Conservation (phyloP, 2,888 invertebrate genomes). For the Antitype chi region DNA sequence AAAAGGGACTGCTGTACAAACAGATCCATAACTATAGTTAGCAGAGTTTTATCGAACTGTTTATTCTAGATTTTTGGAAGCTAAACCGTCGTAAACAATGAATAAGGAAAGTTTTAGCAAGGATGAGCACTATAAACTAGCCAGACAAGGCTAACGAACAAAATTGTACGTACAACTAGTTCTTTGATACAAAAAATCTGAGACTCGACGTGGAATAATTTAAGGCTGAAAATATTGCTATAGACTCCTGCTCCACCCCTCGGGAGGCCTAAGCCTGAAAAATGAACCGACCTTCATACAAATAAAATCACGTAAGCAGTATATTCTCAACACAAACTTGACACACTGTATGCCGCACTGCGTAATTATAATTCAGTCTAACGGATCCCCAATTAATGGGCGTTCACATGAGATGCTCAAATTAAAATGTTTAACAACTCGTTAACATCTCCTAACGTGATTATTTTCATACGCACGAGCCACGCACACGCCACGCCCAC, state of each 20-base stretch:
- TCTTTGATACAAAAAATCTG: constrained; percentile 15
- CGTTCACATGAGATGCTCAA: constrained; percentile 60
- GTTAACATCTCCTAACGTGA: constrained; percentile 60
- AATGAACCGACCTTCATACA: constrained; percentile 43
- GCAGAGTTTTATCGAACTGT: background rate
- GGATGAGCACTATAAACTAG: background rate
- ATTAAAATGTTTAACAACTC: constrained; percentile 65
- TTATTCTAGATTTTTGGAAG: background rate
- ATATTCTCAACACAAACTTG: constrained; percentile 57
- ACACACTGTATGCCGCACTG: constrained; percentile 53
- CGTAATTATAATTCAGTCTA: constrained; percentile 57
- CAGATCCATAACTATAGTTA: background rate
- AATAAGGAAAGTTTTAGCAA: background rate
- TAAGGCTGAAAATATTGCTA: constrained; percentile 35
- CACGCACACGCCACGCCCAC: constrained; percentile 31
- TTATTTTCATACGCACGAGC: constrained; percentile 44
- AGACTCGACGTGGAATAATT: constrained; percentile 43
- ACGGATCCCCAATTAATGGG: constrained; percentile 63
- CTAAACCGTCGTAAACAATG: background rate
- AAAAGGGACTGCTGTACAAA: background rate
- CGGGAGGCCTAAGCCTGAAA: constrained; percentile 31
- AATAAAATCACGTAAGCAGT: constrained; percentile 59
- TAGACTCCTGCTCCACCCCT: constrained; percentile 31
- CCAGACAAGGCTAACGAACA: background rate
- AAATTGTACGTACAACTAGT: background rate